Evolutionary conservation across 2,113 vertebrate species (phyloP).

Genomic region (Beaufortia kweichowensis): DNA sequence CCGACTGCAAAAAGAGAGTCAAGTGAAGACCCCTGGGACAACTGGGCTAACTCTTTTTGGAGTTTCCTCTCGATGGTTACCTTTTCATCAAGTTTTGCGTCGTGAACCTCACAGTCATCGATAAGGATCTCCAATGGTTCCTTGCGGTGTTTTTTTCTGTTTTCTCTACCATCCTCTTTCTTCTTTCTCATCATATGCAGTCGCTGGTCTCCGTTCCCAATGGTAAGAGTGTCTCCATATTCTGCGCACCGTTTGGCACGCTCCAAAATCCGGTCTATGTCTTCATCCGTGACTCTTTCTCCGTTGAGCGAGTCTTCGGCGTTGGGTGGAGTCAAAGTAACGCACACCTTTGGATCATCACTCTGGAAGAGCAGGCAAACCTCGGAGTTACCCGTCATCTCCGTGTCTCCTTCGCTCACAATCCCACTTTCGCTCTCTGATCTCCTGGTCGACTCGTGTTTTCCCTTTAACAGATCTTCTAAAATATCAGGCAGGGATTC

Average conservation of each 20-base stretch:
- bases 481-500: conserved; percentile 89
- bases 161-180: conserved; percentile 66
- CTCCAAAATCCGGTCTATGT: conserved; percentile 56
- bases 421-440: conserved; percentile 93
- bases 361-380: conserved; percentile 70
- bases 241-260: conserved; percentile 55
- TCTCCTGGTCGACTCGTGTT: conserved; percentile 70
- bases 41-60: conserved; percentile 61
- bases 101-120: conserved; percentile 73
- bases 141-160: conserved; percentile 63
- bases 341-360: conserved; percentile 55
- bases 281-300: conserved; percentile 52
- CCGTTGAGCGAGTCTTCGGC: conserved; percentile 30
- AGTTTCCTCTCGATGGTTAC: conserved; percentile 52
- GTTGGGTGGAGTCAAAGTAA: conserved; percentile 31
- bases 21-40: conserved; percentile 85
- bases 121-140: conserved; percentile 81
- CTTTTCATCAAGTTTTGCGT: conserved; percentile 60
- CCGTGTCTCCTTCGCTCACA: conserved; percentile 86
- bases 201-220: conserved; percentile 50
- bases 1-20: conserved; percentile 87
- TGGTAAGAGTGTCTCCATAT: conserved; percentile 43
- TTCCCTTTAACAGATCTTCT: conserved; percentile 65
- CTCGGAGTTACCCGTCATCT: conserved; percentile 81
- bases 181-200: conserved; percentile 65